A percentile compares a stretch with the other conserved stretches of the same genome.
Evolutionary conservation across 1,140 invertebrate genomes (phyloP).

Genomic region (Hydropsyche tenuis): DNA sequence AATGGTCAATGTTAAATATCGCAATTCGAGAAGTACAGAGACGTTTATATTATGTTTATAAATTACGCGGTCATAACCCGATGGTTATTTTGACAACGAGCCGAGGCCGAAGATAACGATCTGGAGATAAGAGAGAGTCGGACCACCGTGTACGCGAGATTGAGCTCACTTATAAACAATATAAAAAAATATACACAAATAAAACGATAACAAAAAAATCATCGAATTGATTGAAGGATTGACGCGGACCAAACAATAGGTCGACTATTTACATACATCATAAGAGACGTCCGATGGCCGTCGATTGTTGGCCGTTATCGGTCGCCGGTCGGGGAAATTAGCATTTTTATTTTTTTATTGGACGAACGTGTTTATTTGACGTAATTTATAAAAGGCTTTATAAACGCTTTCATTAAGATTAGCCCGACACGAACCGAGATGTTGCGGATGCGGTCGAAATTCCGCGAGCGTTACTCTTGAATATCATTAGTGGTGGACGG

Average conservation of each 20-base stretch:
- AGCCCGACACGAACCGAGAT: constrained; percentile 9
- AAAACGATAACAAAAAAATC: background rate
- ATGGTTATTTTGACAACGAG: constrained; percentile 18
- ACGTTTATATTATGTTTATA: background rate
- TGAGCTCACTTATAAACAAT: background rate
- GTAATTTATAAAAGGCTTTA: constrained; percentile 17
- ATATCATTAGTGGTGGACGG: constrained; percentile 1
- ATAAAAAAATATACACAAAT: background rate
- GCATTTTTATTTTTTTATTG: too few relatives aligned
- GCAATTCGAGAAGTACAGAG: background rate
- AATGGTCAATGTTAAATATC: constrained; percentile 12
- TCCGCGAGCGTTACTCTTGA: constrained; percentile 4
- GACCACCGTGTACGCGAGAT: constrained; percentile 8
- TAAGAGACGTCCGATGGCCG: too few relatives aligned
- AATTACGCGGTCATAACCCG: constrained; percentile 21
- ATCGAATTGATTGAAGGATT: background rate
- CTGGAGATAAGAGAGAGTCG: background rate
- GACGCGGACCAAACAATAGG: too few relatives aligned
- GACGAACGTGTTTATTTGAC: background rate
- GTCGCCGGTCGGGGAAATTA: too few relatives aligned
- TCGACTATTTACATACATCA: too few relatives aligned
- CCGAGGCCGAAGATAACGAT: constrained; percentile 8
- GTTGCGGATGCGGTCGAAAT: constrained; percentile 11
- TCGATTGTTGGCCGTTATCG: too few relatives aligned
- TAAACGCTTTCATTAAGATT: constrained; percentile 22